Evolutionary conservation across 2,888 invertebrate species (phyloP).

Genomic region (Drosophila kambysellisi): DNA sequence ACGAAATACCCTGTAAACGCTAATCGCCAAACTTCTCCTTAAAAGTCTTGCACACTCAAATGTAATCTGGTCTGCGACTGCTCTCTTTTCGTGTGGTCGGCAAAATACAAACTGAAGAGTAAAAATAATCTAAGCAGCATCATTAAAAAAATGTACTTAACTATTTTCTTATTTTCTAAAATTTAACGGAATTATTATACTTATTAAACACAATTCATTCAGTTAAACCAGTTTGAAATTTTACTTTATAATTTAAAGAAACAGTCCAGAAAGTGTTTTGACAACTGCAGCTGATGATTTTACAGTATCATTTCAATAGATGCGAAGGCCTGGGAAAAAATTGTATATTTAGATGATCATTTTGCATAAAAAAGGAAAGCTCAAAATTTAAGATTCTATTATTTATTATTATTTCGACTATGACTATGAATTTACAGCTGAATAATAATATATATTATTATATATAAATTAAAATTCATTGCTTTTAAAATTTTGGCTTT

Average conservation of each 20-base stretch:
- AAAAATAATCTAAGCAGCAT: background rate
- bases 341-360: background rate
- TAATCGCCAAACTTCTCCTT: background rate
- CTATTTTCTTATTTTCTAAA: too few species aligned
- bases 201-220: too few species aligned
- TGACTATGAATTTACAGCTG: background rate
- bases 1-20: background rate
- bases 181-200: too few species aligned
- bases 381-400: background rate
- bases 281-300: background rate
- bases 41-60: background rate
- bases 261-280: background rate
- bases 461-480: background rate
- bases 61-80: background rate
- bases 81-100: background rate
- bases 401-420: background rate
- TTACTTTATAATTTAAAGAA: too few species aligned
- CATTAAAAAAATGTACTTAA: background rate
- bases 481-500: background rate
- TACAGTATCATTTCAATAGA: background rate
- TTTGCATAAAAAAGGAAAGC: background rate
- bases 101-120: background rate
- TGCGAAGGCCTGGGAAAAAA: background rate
- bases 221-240: background rate
- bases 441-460: background rate